Base-by-base conservation (phyloP, 2,888 invertebrate species). In the Acrobasis suavella region DNA sequence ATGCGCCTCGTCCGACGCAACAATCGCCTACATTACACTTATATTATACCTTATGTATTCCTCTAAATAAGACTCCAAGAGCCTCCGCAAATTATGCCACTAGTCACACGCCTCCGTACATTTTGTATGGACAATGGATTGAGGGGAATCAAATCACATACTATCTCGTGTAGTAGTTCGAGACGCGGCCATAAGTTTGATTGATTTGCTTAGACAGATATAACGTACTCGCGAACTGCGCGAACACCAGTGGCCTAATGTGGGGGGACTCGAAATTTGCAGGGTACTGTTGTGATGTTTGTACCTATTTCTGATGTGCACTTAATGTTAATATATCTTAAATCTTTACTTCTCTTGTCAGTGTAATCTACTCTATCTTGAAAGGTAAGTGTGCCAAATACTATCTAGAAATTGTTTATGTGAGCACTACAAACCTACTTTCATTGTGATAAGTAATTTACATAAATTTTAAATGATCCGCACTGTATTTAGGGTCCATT, bases 401-500 rank as follows among this genome's bases (percentile, higher is more conserved):
- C 32, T 32, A 32, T 32, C 49, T 49, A 16, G 10, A 15, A 14
- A 58, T 50, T n/a, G 3, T 37, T 58, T 58, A 49, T 50, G 32
- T 10, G 15, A 15, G 32, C 46, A 58, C 42, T 22, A 22, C 5
- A 5, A 6, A 17, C 37, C 17, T 58, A 17, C 49, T 59, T 59
- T 37, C 8, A 17, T 59, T 59, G 49, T 59, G 58, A 59, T 50
- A 15, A 59, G 15, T 50, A 46, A 32, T 6, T 32, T 32, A 32
- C 2, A 2, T 39, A 9, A 38, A 55, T 16, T 7, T 42, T 56
- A 58, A 17, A 22, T 22, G 14, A 49, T 17, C 46, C 22, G 49
- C 58, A 49, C 58, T 42, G 49, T 58, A 9, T 58, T 15, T 58
- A 58, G 58, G 58, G 58, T 58, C 58, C 58, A 58, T 39, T 17